phyloP scores from a whole-genome alignment of 2,888 invertebrate genomes.

The Diloba caeruleocephala region DNA sequence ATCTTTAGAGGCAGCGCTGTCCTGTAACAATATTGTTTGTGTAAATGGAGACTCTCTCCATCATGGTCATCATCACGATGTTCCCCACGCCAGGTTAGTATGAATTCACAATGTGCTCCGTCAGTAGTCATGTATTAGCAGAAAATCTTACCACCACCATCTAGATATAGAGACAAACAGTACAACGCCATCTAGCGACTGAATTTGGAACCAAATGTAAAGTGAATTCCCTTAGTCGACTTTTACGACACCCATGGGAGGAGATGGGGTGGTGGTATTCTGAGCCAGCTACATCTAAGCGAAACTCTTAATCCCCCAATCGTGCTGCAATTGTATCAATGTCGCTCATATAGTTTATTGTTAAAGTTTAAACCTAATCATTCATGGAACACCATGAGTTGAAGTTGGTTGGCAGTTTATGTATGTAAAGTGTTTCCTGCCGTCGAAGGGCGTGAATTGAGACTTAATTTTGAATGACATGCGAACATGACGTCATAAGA shows the following conservation, averaged over 20 bases:
- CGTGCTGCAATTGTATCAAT: conserved; percentile 14
- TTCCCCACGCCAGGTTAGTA: conserved; percentile 35
- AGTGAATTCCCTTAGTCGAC: too few relatives aligned
- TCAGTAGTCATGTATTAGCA: conserved; percentile 2
- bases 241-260: too few relatives aligned
- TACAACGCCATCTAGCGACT: conserved; percentile 24
- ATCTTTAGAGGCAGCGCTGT: too few relatives aligned
- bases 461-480: conserved; percentile 2
- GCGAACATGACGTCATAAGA: too few relatives aligned
- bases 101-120: background rate
- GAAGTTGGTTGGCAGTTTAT: conserved; percentile 2
- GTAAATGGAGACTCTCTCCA: too few relatives aligned
- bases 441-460: background rate
- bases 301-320: conserved; percentile 1
- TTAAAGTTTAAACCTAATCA: conserved; percentile 6
- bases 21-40: too few relatives aligned
- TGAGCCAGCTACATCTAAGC: too few relatives aligned
- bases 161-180: conserved; percentile 8
- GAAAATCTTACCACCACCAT: conserved; percentile 28
- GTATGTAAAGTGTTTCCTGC: conserved; percentile 9
- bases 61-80: conserved; percentile 20
- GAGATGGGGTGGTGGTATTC: too few relatives aligned
- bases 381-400: conserved; percentile 7
- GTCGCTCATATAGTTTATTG: conserved; percentile 19
- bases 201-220: background rate